phyloP scores from a whole-genome alignment of 64 coral and sea anemone genomes.

The Pocillopora damicornis region DNA sequence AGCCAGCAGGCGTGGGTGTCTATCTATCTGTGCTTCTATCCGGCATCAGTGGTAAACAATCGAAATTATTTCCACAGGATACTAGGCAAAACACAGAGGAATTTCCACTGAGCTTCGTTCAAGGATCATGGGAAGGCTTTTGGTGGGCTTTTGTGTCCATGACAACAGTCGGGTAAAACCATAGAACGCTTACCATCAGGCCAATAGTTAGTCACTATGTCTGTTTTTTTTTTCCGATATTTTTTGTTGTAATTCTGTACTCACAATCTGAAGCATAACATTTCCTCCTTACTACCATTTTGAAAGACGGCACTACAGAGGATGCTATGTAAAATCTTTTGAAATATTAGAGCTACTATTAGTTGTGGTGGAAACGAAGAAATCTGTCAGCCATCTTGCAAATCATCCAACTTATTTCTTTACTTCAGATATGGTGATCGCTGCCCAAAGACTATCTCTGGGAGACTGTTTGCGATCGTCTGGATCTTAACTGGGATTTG shows the following conservation, averaged over 20 bases:
- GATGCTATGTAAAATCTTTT: too few relatives aligned
- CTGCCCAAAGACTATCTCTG: conserved; percentile 42
- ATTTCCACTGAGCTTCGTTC: neutral
- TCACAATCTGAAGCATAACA: too few relatives aligned
- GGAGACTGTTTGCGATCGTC: conserved; percentile 62
- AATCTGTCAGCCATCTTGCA: too few relatives aligned
- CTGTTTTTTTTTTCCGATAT: too few relatives aligned
- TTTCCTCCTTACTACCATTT: too few relatives aligned
- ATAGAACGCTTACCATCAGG: neutral
- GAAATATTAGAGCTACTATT: too few relatives aligned
- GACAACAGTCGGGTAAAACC: neutral
- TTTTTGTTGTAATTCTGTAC: too few relatives aligned
- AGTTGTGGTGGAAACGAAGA: too few relatives aligned
- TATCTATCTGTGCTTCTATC: too few relatives aligned
- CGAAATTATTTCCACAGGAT: neutral
- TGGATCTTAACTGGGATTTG: conserved; percentile 96
- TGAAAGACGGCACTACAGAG: too few relatives aligned
- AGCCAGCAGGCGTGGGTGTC: too few relatives aligned
- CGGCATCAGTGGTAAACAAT: neutral
- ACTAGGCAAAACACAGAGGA: neutral
- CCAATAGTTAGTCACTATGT: too few relatives aligned
- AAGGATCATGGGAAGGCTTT: neutral
- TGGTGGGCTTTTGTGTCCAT: conserved; percentile 4
- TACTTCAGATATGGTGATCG: conserved; percentile 62
- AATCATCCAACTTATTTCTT: neutral